phyloP scores from a whole-genome alignment of 2,797 vertebrate species.

The Cynodonichthys magdalenae region DNA sequence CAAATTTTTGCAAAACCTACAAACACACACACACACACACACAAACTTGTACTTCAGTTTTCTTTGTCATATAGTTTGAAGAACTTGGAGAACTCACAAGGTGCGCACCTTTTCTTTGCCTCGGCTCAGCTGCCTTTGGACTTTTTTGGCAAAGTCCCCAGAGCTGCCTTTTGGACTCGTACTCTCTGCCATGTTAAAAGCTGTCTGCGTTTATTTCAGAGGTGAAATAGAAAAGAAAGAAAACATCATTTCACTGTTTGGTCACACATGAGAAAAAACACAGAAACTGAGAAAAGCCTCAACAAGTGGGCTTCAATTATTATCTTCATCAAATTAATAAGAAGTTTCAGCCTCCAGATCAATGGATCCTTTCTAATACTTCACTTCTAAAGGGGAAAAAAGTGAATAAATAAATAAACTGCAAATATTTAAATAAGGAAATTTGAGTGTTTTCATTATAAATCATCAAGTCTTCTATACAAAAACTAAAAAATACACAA shows the following conservation, averaged over 20 bases:
- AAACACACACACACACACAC: not conserved
- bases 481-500: too few relatives aligned
- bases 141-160: slow-evolving; percentile 88
- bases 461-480: too few relatives aligned
- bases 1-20: slow-evolving; percentile 92
- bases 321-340: too few relatives aligned
- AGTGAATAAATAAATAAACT: too few relatives aligned
- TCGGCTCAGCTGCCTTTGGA: slow-evolving; percentile 91
- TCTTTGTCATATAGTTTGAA: slow-evolving; percentile 5
- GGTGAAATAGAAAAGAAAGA: slow-evolving; percentile 10
- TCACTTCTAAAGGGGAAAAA: too few relatives aligned
- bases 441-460: too few relatives aligned
- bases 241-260: not conserved
- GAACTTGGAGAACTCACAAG: not conserved
- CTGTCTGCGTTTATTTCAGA: slow-evolving; percentile 32
- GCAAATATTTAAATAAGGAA: too few relatives aligned
- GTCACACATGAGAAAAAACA: not conserved
- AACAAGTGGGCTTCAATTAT: too few relatives aligned
- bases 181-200: slow-evolving; percentile 60
- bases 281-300: not conserved
- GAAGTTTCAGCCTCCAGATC: too few relatives aligned
- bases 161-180: slow-evolving; percentile 78
- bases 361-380: too few relatives aligned
- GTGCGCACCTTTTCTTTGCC: slow-evolving; percentile 91
- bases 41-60: not conserved